Percentiles rank a stretch among this genome's conserved stretches.
Evolutionary conservation across 1,140 invertebrate genomes (phyloP).

Genomic region (Mactra quadrangularis): DNA sequence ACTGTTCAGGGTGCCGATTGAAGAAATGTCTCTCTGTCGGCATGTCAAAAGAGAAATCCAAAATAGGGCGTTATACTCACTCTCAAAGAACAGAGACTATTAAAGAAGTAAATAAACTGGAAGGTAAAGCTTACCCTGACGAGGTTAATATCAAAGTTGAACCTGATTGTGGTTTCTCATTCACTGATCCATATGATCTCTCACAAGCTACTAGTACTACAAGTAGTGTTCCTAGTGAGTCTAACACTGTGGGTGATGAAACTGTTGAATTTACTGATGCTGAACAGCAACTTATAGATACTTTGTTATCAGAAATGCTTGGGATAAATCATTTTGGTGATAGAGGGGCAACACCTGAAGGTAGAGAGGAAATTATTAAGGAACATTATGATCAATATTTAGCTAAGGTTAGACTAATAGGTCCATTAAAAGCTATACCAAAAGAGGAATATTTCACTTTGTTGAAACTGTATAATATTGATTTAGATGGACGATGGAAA

Average conservation of each 20-base stretch:
- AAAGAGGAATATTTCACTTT: conserved; percentile 57
- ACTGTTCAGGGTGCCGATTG: conserved; percentile 53
- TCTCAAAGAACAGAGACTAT: conserved; percentile 66
- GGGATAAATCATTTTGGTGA: conserved; percentile 54
- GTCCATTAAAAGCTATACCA: conserved; percentile 50
- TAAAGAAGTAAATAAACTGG: conserved; percentile 61
- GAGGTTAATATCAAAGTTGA: conserved; percentile 1
- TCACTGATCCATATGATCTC: not conserved
- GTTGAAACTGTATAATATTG: conserved; percentile 54
- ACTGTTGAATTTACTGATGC: conserved; percentile 13
- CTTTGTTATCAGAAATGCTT: conserved; percentile 18
- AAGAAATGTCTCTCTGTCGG: conserved; percentile 79
- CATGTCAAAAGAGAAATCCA: conserved; percentile 77
- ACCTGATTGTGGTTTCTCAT: not conserved
- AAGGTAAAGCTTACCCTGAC: conserved; percentile 35
- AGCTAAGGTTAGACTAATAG: conserved; percentile 49
- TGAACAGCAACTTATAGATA: conserved; percentile 27
- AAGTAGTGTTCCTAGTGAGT: too few relatives aligned
- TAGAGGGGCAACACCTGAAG: conserved; percentile 28
- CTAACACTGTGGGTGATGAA: not conserved
- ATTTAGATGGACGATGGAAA: conserved; percentile 46
- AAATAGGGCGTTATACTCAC: conserved; percentile 67
- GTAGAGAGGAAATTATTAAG: conserved; percentile 43
- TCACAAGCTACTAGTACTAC: not conserved
- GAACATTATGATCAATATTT: conserved; percentile 57